Base-by-base conservation (phyloP, 2,888 invertebrate species). In the Aporophyla nigra region DNA sequence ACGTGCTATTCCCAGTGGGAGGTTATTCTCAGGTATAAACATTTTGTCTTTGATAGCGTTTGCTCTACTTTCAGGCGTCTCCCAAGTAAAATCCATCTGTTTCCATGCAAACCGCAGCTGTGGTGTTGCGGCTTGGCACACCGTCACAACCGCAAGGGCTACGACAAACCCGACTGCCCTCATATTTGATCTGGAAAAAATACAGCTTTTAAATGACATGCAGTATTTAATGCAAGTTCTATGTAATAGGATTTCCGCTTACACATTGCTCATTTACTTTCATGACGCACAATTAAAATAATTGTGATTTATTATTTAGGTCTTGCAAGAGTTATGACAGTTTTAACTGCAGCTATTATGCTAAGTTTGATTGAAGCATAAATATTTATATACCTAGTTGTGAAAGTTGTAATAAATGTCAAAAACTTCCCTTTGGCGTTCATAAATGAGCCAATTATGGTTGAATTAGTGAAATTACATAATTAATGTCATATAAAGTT, bases 91-190 rank as follows among this genome's bases (percentile, higher is more conserved):
- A 78, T 97, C 97, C 65, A 98, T 90, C 89, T 97, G 96, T 82
- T 98, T 98, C 98, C 98, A 98, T 33, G 97, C 97, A 91, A 98
- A 98, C 74, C 97, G 96, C 86, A 98, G 97, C 74, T 97, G 96
- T 58, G 98, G 95, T 82, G 97, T 96, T 14, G 96, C 97, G 54
- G 95, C 94, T 80, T 93, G 88, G 83, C 94, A 94, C 58, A 91
- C 86, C 53, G 94, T 87, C 65, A 91, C 88, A 82, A 92, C 90
- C 73, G 94, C 90, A 33, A 95, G 85, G 78, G 90, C 93, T 82
- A 94, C 85, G 69, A 94, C 80, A 72, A 94, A 81, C 79, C 85
- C 88, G 78, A 93, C 85, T 81, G 90, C 90, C 89, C 90, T 92
- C 95, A 94, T 95, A 65, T 78, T 92, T 81, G 56, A 84, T 74